These are phyloP conservation scores for Patella depressa DNA, from an alignment of 2,888 invertebrate species.

Conservation along the genomic window DNA sequence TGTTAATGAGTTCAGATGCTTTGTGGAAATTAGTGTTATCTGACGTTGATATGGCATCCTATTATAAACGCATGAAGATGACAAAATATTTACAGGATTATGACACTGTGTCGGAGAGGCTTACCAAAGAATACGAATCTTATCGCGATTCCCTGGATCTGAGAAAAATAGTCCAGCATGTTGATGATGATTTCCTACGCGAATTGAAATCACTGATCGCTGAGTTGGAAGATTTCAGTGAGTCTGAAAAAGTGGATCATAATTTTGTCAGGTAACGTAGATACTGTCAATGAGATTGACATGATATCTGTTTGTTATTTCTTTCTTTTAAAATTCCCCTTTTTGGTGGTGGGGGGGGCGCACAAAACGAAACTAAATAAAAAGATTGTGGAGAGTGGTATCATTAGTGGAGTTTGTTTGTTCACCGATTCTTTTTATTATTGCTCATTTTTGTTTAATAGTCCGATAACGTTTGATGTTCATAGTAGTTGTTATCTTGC, in stretches of 20 bases:
- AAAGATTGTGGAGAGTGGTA: too few relatives aligned
- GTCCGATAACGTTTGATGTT: too few relatives aligned
- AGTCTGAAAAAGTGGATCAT: slow-evolving; percentile 38
- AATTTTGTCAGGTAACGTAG: slow-evolving; percentile 42
- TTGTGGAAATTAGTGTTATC: slow-evolving; percentile 42
- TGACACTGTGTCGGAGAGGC: slow-evolving; percentile 22
- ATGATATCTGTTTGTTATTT: too few relatives aligned
- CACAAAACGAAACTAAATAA: too few relatives aligned
- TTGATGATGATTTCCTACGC: slow-evolving; percentile 38
- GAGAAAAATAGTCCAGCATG: slow-evolving; percentile 33
- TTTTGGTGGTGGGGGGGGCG: too few relatives aligned
- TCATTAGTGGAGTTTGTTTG: too few relatives aligned
- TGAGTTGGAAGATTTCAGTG: slow-evolving; percentile 36
- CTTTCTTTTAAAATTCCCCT: too few relatives aligned
- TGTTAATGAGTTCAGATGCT: slow-evolving; percentile 23
- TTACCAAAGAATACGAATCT: slow-evolving; percentile 11
- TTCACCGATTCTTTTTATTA: too few relatives aligned
- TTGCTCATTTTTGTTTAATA: too few relatives aligned
- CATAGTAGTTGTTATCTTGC: too few relatives aligned
- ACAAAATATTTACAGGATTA: slow-evolving; percentile 33
- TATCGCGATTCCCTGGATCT: slow-evolving; percentile 35
- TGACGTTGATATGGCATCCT: slow-evolving; percentile 38
- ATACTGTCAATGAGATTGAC: too few relatives aligned
- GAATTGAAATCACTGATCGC: slow-evolving; percentile 35
- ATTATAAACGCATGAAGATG: slow-evolving; percentile 33